Conservation (phyloP, 2,888 invertebrate genomes). For the Agapetus fuscipes region DNA sequence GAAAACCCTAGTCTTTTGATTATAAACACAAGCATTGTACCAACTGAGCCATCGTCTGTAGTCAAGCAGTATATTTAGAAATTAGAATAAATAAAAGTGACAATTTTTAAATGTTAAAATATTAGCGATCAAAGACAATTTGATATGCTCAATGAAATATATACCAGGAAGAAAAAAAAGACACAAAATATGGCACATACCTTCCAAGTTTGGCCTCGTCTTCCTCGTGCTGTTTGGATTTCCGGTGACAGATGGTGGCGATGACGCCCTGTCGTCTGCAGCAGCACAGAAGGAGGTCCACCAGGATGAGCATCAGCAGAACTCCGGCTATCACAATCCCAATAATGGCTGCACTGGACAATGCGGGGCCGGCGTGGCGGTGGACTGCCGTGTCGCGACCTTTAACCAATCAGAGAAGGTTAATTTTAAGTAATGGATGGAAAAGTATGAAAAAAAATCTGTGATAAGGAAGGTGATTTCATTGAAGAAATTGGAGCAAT, state of each 20-base stretch:
- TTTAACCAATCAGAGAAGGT: slow-evolving; percentile 20
- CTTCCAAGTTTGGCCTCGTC: slow-evolving; percentile 79
- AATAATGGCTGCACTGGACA: slow-evolving; percentile 70
- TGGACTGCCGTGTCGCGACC: slow-evolving; percentile 25
- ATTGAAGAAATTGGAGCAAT: no score
- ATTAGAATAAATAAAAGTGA: no score
- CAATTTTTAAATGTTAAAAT: no score
- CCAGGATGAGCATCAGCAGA: slow-evolving; percentile 66
- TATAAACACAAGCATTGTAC: no score
- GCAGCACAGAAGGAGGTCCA: slow-evolving; percentile 77
- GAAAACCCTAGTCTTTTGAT: no score
- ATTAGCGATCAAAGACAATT: no score
- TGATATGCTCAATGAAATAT: no score
- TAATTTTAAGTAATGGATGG: slow-evolving; percentile 10
- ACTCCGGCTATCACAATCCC: slow-evolving; percentile 78
- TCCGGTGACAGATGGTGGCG: slow-evolving; percentile 58
- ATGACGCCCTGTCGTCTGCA: slow-evolving; percentile 56
- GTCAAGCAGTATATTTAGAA: no score
- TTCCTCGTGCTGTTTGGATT: slow-evolving; percentile 61
- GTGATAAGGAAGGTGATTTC: no score
- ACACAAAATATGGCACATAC: no score
- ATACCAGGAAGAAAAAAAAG: no score
- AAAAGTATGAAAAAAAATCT: background rate
- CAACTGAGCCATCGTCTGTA: no score
- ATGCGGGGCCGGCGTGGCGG: slow-evolving; percentile 37